Percentiles rank a stretch among this genome's conserved stretches.
Evolutionary conservation across 2,113 vertebrate genomes (phyloP).

Genomic region (Myotis yumanensis): DNA sequence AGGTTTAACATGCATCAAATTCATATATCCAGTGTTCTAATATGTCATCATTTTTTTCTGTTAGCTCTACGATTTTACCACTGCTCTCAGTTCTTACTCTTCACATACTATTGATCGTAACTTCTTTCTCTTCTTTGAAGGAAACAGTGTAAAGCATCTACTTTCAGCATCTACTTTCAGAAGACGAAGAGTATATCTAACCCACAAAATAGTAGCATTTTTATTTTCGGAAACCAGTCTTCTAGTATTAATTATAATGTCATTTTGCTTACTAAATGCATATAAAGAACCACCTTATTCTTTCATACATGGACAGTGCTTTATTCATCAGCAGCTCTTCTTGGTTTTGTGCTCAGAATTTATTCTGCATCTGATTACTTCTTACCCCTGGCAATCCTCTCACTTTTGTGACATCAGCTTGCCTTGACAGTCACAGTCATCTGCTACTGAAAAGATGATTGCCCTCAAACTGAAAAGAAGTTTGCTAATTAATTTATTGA

Average conservation of each 20-base stretch:
- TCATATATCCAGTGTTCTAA: not conserved
- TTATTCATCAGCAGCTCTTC: not conserved
- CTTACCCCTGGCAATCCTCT: not conserved
- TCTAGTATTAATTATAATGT: not conserved
- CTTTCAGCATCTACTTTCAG: not conserved
- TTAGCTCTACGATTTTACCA: not conserved
- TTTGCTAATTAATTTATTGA: not conserved
- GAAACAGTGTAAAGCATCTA: not conserved
- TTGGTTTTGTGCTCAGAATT: not conserved
- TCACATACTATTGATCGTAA: not conserved
- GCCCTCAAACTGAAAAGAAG: not conserved
- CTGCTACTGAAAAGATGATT: not conserved
- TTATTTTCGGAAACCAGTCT: not conserved
- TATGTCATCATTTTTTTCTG: not conserved
- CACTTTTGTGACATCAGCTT: not conserved
- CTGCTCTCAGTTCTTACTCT: not conserved
- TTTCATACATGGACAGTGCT: not conserved
- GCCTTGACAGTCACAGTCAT: not conserved
- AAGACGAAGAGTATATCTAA: not conserved
- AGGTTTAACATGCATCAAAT: not conserved
- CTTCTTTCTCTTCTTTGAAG: not conserved
- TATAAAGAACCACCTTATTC: not conserved
- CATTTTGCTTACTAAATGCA: conserved; percentile 9
- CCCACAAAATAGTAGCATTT: not conserved
- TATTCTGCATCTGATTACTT: not conserved